Evolutionary conservation across 2,797 vertebrate species (phyloP).

Genomic region (Sardinella longiceps): DNA sequence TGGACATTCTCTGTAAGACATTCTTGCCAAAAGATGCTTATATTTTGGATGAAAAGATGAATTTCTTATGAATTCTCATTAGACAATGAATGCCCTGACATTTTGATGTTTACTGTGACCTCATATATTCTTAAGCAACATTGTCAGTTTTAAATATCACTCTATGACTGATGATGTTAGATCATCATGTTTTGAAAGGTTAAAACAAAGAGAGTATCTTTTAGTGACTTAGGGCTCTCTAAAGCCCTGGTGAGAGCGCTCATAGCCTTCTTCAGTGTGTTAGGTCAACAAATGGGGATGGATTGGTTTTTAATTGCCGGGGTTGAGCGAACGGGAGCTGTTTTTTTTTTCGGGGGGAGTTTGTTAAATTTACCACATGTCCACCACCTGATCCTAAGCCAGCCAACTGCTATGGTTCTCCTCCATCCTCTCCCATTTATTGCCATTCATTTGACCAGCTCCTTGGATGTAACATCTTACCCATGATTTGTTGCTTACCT

Average conservation of each 20-base stretch:
- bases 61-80: not conserved
- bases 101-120: not conserved
- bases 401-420: not conserved
- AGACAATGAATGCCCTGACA: not conserved
- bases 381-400: not conserved
- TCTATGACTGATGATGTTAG: not conserved
- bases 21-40: not conserved
- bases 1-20: not conserved
- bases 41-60: not conserved
- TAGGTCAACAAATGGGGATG: constrained; percentile 12
- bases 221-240: not conserved
- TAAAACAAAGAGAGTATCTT: constrained; percentile 24
- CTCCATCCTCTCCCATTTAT: not conserved
- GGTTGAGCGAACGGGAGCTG: not conserved
- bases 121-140: not conserved
- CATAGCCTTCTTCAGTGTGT: constrained; percentile 50
- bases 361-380: constrained; percentile 10
- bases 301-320: constrained; percentile 16
- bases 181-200: constrained; percentile 16
- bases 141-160: not conserved
- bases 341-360: not conserved
- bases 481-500: not conserved
- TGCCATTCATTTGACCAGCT: not conserved
- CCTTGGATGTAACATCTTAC: not conserved
- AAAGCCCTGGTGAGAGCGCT: constrained; percentile 40